phyloP scores from a whole-genome alignment of 2,113 vertebrate genomes.

The Vombatus ursinus region DNA sequence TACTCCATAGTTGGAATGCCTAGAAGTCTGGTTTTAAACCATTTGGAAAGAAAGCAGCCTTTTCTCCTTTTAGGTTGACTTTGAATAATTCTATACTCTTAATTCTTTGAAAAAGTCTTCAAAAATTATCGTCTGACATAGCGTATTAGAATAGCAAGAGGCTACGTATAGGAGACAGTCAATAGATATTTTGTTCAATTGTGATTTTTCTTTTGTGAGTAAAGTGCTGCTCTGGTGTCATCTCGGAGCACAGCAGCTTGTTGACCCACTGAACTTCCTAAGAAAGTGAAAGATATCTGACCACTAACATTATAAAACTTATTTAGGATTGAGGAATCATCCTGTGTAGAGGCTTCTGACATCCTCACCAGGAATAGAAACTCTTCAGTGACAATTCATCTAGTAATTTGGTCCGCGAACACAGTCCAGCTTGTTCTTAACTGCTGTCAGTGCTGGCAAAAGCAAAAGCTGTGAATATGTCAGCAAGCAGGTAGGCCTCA shows the following conservation, averaged over 20 bases:
- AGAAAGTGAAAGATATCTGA: neutral
- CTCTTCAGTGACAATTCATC: conserved; percentile 28
- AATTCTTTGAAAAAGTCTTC: neutral
- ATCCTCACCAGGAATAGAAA: conserved; percentile 56
- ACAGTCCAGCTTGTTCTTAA: conserved; percentile 45
- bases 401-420: conserved; percentile 52
- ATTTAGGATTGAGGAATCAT: conserved; percentile 25
- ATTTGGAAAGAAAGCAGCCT: neutral
- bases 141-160: neutral
- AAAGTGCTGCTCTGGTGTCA: neutral
- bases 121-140: neutral
- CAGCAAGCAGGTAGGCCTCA: conserved; percentile 56
- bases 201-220: neutral
- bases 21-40: neutral
- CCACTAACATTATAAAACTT: conserved; percentile 5
- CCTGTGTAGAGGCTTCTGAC: conserved; percentile 13
- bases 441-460: conserved; percentile 27
- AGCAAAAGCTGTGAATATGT: conserved; percentile 50
- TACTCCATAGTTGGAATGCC: neutral
- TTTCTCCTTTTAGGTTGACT: conserved; percentile 22
- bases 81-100: neutral
- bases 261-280: conserved; percentile 7
- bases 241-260: neutral
- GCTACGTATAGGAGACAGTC: neutral
- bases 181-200: neutral